Conservation (phyloP, 1,140 invertebrate species). For the Penaeus indicus region DNA sequence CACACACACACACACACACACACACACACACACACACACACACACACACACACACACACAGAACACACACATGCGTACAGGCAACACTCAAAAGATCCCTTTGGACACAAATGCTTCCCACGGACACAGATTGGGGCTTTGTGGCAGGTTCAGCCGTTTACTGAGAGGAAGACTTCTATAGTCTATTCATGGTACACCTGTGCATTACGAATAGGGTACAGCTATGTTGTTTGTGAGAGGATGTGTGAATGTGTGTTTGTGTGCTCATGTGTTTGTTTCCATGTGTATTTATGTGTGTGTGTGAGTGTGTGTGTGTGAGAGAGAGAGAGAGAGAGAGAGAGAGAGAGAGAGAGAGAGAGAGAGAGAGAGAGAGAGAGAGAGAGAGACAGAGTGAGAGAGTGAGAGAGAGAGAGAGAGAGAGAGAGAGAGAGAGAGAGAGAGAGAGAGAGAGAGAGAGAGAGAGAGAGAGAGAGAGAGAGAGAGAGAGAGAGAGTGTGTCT, state of each 20-base stretch:
- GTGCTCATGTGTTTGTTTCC: not conserved
- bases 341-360: not conserved
- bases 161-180: no score
- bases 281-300: not conserved
- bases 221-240: not conserved
- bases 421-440: conserved; percentile 11
- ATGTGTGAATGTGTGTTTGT: not conserved
- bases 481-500: not conserved
- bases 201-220: not conserved
- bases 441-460: not conserved
- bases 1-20: no score
- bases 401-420: conserved; percentile 17
- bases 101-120: no score
- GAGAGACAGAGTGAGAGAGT: not conserved
- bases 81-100: no score
- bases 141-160: no score
- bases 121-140: no score
- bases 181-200: not conserved
- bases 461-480: not conserved
- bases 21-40: no score
- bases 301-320: not conserved
- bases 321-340: not conserved
- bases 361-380: not conserved
- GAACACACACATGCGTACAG: no score
- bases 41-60: no score